Base-by-base conservation (phyloP, 2,888 invertebrate genomes). In the Ectemnius continuus region DNA sequence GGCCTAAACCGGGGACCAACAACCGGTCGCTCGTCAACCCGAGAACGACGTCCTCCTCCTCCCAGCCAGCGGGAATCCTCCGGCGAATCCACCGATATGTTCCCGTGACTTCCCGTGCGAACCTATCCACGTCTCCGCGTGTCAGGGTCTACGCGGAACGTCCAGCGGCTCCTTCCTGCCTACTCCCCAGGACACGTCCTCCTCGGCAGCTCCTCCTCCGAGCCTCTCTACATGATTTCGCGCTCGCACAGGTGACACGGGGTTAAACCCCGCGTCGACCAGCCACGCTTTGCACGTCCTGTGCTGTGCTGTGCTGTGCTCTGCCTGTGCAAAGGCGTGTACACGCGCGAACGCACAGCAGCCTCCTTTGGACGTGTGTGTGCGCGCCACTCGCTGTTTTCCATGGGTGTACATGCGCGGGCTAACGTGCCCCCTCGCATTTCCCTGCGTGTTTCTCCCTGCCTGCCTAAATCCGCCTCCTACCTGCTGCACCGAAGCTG, bases 261-360 rank as follows among this genome's bases (percentile, higher is more conserved):
- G 63, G 71, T 77, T 76, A 63, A 56, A 72, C 23, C 76, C 56
- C 63, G 67, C 74, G 72, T 67, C 52, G 14, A 14, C 16, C 52
- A 16, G 52, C 52, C 52, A 52, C 52, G 52, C 52, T 76, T 72
- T 77, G 60, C 75, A 75, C 72, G 80, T 23, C 23, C 23, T 23
- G 73, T 78, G 67, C 73, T 69, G 72, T 74, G 74, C 78, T 28
- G 73, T 77, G 67, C 73, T 69, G 72, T 74, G 74, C 78, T 28
- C 28, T 2, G 3, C 2, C n/a, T 16, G 52, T 14, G 73, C 71
- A 75, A 68, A 80, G 74, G 78, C 73, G 76, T 78, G 71, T 79
- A 64, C 74, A 73, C 74, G 73, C 72, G 70, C 67, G 63, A 63
- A 60, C 66, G 69, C 71, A 52, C 64, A 23, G 23, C 63, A 36